Evolutionary conservation across 1,140 invertebrate genomes (phyloP), one percentile per base, ranked within the genome.

Genomic region (Alviniconcha marisindica): DNA sequence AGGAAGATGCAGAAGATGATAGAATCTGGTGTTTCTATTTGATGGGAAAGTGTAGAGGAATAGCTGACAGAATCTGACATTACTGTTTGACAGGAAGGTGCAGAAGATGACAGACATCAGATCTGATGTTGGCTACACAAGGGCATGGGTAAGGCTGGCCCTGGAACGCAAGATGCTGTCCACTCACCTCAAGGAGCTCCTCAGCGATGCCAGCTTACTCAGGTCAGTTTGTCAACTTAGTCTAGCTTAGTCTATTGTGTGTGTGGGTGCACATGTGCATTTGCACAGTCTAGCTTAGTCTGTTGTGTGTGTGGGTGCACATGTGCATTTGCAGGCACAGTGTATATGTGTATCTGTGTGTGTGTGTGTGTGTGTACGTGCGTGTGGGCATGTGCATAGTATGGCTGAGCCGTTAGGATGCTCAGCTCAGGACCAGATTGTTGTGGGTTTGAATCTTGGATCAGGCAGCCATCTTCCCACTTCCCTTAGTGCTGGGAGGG

Each of bases 81-180:
- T 18, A 10, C 7, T 48, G 44, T 10, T 48, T 18, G 2, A 60
- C 88, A 97, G 97, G 89, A 98, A 98, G 92, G 96, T 99, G n/a
- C 96, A 98, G 74, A 87, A 91, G 83, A 93, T 93, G 91, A 88
- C 87, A 40, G 91, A 93, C 54, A 98, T 99, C 10, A 99, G 99
- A 94, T 99, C 98, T 0, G 97, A 99, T 87, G 98, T 99, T 83
- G 99, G 99, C 1, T 98, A 98, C 92, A 97, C 98, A 0, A 95
- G 98, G 89, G 98, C 99, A 0, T 99, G 97, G 96, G 97, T 99
- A 2, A 95, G 99, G 81, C 94, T 99, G 2, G 97, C 98, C 0
- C 93, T 99, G n/a, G 99, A 99, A 92, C 99, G 99, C 93, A 99
- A 99, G 94, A 94, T 99, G 54, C 93, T 99, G 0, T 99, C 98